phyloP scores from a whole-genome alignment of 23 tunicate genomes.

The Trididemnum clinides region DNA sequence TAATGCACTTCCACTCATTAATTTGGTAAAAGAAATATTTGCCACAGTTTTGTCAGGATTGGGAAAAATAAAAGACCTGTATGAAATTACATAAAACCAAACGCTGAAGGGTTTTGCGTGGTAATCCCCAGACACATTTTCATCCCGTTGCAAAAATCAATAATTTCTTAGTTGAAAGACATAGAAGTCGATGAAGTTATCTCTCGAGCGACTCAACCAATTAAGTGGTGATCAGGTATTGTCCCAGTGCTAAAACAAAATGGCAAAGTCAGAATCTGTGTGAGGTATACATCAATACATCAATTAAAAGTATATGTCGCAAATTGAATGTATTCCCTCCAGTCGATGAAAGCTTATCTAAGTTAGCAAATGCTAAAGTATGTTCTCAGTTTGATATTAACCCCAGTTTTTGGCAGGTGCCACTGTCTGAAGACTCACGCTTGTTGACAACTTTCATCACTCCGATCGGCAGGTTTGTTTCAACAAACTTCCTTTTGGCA shows the following conservation, averaged over 20 bases:
- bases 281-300: slow-evolving; percentile 28
- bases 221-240: slow-evolving; percentile 49
- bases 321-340: not conserved
- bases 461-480: too few species aligned
- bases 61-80: slow-evolving; percentile 5
- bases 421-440: too few species aligned
- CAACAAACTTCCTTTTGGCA: too few species aligned
- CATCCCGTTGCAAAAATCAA: slow-evolving; percentile 23
- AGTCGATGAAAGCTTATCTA: not conserved
- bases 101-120: slow-evolving; percentile 34
- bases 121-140: slow-evolving; percentile 27
- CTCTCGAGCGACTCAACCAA: slow-evolving; percentile 15
- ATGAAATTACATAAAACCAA: not conserved
- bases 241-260: slow-evolving; percentile 49
- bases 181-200: slow-evolving; percentile 34
- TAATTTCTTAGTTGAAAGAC: not conserved
- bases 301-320: not conserved
- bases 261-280: slow-evolving; percentile 49
- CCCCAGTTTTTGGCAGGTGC: slow-evolving; percentile 41
- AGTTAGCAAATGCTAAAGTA: not conserved
- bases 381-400: slow-evolving; percentile 35
- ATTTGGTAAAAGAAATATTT: not conserved
- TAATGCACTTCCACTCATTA: not conserved
- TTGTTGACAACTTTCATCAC: too few species aligned
- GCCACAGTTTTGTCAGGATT: slow-evolving; percentile 3